Evolutionary conservation across 2,113 vertebrate genomes (phyloP).

Genomic region (Phycodurus eques): DNA sequence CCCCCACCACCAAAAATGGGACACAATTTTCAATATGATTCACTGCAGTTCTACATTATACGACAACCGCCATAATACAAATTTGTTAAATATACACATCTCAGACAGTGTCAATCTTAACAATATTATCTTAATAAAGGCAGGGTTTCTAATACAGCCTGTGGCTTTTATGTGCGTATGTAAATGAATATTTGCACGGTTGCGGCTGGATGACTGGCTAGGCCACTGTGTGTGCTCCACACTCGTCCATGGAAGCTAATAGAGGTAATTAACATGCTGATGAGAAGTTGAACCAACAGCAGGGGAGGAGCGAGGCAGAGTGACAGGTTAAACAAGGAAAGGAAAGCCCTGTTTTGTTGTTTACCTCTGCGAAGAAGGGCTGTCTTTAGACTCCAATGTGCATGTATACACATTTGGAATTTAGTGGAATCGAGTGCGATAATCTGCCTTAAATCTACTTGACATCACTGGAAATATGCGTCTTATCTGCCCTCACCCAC

Average conservation of each 20-base stretch:
- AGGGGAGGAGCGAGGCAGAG: constrained; percentile 22
- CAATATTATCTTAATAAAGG: background rate
- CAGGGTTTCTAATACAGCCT: background rate
- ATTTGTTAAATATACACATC: background rate
- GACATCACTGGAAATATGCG: constrained; percentile 55
- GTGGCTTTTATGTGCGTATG: constrained; percentile 5
- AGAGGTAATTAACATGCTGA: constrained; percentile 10
- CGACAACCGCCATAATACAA: background rate
- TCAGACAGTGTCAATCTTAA: background rate
- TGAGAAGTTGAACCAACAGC: constrained; percentile 15
- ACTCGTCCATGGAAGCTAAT: constrained; percentile 31
- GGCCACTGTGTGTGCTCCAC: constrained; percentile 41
- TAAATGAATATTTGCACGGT: constrained; percentile 9
- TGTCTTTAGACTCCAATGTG: background rate
- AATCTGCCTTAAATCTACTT: constrained; percentile 63
- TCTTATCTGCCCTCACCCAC: constrained; percentile 30
- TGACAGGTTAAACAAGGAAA: constrained; percentile 29
- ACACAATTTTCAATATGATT: background rate
- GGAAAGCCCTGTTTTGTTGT: constrained; percentile 15
- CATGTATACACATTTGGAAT: background rate
- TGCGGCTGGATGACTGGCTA: constrained; percentile 14
- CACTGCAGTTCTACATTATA: background rate
- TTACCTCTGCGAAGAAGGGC: constrained; percentile 21
- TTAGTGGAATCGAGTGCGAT: constrained; percentile 23
- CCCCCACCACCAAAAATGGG: background rate